These are phyloP conservation scores for Heliocidaris tuberculata DNA, from an alignment of 35 echinoderm and acorn worm genomes.

Conservation along the genomic window DNA sequence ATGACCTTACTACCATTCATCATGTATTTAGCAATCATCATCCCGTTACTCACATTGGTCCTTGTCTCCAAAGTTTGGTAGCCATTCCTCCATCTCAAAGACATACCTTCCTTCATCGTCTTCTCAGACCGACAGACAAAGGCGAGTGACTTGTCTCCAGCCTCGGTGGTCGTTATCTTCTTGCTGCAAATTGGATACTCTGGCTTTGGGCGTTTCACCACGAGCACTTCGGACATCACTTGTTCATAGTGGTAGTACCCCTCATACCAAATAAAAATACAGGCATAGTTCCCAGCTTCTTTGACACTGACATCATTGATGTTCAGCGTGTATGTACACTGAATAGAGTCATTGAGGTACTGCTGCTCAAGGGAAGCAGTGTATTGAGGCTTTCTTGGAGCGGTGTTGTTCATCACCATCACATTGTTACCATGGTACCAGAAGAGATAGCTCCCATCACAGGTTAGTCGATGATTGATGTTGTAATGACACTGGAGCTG, in stretches of 20 bases:
- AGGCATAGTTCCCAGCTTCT: constrained; percentile 37
- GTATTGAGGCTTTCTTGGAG: constrained; percentile 11
- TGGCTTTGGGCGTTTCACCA: background rate
- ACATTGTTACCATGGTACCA: constrained; percentile 48
- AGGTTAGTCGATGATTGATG: constrained; percentile 14
- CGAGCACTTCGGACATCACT: background rate
- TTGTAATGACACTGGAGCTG: constrained; percentile 48
- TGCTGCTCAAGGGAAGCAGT: background rate
- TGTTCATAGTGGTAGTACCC: constrained; percentile 40
- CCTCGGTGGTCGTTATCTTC: background rate
- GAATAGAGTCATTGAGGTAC: constrained; percentile 1
- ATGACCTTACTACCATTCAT: constrained; percentile 46
- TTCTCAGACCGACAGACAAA: constrained; percentile 27
- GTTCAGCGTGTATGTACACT: constrained; percentile 24
- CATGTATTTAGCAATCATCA: constrained; percentile 13
- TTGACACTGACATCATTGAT: background rate
- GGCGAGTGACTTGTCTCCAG: constrained; percentile 21
- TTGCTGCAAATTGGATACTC: constrained; percentile 9
- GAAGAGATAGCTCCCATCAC: constrained; percentile 42
- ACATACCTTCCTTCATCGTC: constrained; percentile 4
- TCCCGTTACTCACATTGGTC: background rate
- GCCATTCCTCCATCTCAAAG: constrained; percentile 24
- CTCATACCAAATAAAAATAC: constrained; percentile 45
- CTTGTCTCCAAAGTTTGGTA: background rate
- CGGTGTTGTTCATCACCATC: constrained; percentile 41